These are phyloP conservation scores for Zophobas atratus DNA, from an alignment of 1,140 invertebrate species.

Conservation along the genomic window DNA sequence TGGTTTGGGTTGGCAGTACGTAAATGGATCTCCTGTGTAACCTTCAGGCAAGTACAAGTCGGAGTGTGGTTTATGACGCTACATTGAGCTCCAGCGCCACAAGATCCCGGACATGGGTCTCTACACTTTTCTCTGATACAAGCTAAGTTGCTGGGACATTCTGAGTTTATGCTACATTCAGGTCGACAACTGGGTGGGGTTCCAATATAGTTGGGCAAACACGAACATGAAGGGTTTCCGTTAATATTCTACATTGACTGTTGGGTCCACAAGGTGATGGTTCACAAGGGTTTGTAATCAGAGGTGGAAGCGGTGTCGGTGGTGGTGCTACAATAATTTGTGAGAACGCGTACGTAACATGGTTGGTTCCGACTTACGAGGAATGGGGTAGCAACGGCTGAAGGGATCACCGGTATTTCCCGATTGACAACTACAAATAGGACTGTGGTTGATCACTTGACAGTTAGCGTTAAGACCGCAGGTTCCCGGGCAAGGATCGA, in stretches of 20 bases:
- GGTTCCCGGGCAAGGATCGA: slow-evolving; percentile 78
- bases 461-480: slow-evolving; percentile 79
- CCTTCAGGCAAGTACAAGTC: slow-evolving; percentile 77
- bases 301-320: slow-evolving; percentile 52
- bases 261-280: slow-evolving; percentile 81
- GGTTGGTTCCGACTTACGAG: slow-evolving; percentile 56
- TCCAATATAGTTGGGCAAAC: slow-evolving; percentile 76
- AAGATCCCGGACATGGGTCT: slow-evolving; percentile 80
- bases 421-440: slow-evolving; percentile 79
- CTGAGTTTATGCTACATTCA: slow-evolving; percentile 78
- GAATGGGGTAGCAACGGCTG: slow-evolving; percentile 59
- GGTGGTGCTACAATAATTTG: slow-evolving; percentile 47
- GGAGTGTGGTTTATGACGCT: slow-evolving; percentile 76
- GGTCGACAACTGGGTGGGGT: slow-evolving; percentile 80
- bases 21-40: slow-evolving; percentile 81
- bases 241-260: slow-evolving; percentile 77
- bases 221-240: slow-evolving; percentile 76
- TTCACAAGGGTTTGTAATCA: slow-evolving; percentile 72
- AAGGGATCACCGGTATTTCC: slow-evolving; percentile 83
- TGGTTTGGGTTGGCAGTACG: slow-evolving; percentile 71
- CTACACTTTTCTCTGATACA: slow-evolving; percentile 77
- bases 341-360: background rate
- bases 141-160: slow-evolving; percentile 74
- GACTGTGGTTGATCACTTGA: slow-evolving; percentile 76
- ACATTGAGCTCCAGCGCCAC: slow-evolving; percentile 76